These are phyloP conservation scores for Probosciger aterrimus DNA, from an alignment of 2,113 vertebrate genomes.

Conservation along the genomic window DNA sequence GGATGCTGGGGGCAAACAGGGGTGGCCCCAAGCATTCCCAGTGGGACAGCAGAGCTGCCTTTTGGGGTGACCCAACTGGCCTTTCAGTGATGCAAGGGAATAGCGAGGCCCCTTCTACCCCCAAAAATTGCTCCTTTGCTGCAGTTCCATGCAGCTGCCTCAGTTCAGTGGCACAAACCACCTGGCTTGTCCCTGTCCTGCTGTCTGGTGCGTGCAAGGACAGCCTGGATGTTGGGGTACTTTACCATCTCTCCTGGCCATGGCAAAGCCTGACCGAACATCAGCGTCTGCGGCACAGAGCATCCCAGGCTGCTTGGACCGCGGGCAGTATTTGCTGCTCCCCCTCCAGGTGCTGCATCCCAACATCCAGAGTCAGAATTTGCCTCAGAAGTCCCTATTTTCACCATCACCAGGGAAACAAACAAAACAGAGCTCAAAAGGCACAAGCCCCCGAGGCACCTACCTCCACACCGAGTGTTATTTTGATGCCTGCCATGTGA, in stretches of 20 bases:
- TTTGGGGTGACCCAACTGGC: neutral
- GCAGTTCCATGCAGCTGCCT: neutral
- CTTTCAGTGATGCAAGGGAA: neutral
- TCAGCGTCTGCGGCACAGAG: neutral
- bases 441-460: neutral
- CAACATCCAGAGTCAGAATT: neutral
- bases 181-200: neutral
- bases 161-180: fast-evolving
- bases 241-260: neutral
- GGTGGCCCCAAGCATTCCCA: neutral
- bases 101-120: fast-evolving
- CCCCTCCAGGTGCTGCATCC: neutral
- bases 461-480: neutral
- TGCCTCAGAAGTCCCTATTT: neutral
- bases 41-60: neutral
- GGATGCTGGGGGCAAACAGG: fast-evolving
- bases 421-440: neutral
- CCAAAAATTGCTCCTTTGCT: neutral
- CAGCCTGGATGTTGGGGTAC: neutral
- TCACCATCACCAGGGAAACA: neutral
- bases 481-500: constrained; percentile 17
- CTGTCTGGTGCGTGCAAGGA: neutral
- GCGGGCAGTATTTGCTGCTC: neutral
- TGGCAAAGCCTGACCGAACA: neutral
- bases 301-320: neutral